These are phyloP conservation scores for Strigops habroptila DNA, from an alignment of 2,113 vertebrate species.

Conservation along the genomic window DNA sequence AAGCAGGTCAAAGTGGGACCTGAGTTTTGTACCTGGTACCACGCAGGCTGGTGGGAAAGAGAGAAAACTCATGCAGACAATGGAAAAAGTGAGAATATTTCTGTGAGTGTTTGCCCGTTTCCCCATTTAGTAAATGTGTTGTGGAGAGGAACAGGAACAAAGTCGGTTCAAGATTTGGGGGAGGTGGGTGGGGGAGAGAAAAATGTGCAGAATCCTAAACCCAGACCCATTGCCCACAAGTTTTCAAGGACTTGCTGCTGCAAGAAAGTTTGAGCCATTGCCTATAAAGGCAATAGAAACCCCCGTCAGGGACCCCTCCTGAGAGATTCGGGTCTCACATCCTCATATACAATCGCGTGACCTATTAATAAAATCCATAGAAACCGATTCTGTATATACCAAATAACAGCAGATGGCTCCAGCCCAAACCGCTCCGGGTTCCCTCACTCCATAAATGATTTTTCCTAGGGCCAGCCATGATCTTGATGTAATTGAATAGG, in stretches of 20 bases:
- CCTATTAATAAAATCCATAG: slow-evolving; percentile 63
- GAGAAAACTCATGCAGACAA: neutral
- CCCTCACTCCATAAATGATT: slow-evolving; percentile 67
- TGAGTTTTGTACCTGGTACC: neutral
- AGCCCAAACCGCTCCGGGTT: slow-evolving; percentile 27
- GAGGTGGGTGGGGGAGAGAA: neutral
- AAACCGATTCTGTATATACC: slow-evolving; percentile 63
- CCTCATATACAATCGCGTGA: slow-evolving; percentile 31
- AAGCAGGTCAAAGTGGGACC: neutral
- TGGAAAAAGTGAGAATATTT: neutral
- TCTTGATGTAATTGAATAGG: slow-evolving; percentile 53
- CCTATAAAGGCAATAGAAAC: slow-evolving; percentile 44
- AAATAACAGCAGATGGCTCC: slow-evolving; percentile 67
- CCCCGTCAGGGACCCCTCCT: slow-evolving; percentile 32
- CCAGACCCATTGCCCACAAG: neutral
- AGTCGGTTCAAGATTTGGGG: neutral
- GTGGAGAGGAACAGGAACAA: neutral
- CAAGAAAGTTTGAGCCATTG: neutral
- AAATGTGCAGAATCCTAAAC: neutral
- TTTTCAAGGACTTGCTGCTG: slow-evolving; percentile 10
- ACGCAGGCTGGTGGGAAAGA: neutral
- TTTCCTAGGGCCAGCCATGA: neutral
- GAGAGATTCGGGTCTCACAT: slow-evolving; percentile 42
- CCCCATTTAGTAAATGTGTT: neutral
- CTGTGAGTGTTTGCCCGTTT: neutral